Evolutionary conservation across 2,888 invertebrate genomes (phyloP), one percentile per base, ranked within the genome.

Genomic region (Heliconius ismenius): DNA sequence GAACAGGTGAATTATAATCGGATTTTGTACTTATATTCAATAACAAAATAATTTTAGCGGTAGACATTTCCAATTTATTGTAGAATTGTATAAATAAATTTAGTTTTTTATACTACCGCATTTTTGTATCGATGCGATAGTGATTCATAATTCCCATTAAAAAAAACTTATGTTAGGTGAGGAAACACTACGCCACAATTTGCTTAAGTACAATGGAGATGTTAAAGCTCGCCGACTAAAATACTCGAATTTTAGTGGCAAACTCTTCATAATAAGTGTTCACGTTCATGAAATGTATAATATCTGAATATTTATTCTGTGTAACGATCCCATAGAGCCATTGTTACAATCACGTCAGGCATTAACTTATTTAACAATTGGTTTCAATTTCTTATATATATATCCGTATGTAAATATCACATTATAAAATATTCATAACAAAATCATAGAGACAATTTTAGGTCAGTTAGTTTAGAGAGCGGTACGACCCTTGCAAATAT

Each of bases 401-500:
- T 7, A 26, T 26, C 13, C n/a, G 26, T 62, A 62, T 26, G 11
- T 36, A 36, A n/a, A 65, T 65, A 65, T 65, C n/a, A 65, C 1
- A 9, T 39, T n/a, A n/a, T 65, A 67, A 39, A 67, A 67, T 39
- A 43, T 67, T 43, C 24, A 67, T 67, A 24, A 28, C n/a, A 62
- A 39, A 62, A 62, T 32, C 36, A 32, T 36, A 21, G 18, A 43
- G 15, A 28, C 13, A 49, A 21, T 39, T 62, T 49, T 24, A 49
- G 60, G 62, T 69, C 58, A 70, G 70, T 36, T 32, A 69, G n/a
- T 78, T 70, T 36, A 70, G 65, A 54, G 26, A 74, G 43, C 76
- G 64, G 70, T 69, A 32, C 32, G 75, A 78, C 81, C 84, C 79
- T 77, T 77, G 74, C 63, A 82, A 83, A 83, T 82, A 83, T 78